Conservation (phyloP, 2,113 vertebrate genomes). For the Podarcis muralis region DNA sequence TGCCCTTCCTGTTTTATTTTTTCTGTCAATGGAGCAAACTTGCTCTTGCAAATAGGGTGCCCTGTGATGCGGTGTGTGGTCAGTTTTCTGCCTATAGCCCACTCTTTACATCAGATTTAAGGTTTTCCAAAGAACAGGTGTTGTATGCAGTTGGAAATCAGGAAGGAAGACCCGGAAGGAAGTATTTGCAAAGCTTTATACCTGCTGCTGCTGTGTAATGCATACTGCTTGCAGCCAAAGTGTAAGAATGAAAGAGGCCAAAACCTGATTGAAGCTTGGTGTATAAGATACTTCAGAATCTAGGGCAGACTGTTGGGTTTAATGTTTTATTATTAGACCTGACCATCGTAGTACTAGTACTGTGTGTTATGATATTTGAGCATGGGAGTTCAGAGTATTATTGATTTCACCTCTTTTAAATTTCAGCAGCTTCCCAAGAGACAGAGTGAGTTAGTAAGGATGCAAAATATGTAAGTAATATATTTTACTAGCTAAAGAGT, state of each 20-base stretch:
- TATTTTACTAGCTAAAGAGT: slow-evolving; percentile 66
- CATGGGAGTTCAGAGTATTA: slow-evolving; percentile 57
- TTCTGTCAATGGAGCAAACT: background rate
- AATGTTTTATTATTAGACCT: slow-evolving; percentile 16
- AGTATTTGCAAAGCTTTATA: accelerated
- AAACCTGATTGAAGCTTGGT: background rate
- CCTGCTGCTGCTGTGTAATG: background rate
- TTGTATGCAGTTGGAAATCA: background rate
- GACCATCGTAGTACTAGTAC: slow-evolving; percentile 7
- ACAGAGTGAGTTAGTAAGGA: slow-evolving; percentile 73
- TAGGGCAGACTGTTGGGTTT: background rate
- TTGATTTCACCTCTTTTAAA: slow-evolving; percentile 74
- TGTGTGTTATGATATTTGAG: slow-evolving; percentile 56
- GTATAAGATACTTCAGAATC: slow-evolving; percentile 16
- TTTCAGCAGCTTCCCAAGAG: slow-evolving; percentile 73
- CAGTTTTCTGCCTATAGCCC: background rate
- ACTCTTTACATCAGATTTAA: background rate
- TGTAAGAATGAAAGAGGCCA: background rate
- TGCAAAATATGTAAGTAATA: slow-evolving; percentile 64
- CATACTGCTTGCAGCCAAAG: background rate
- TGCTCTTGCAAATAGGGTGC: background rate
- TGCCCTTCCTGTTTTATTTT: background rate
- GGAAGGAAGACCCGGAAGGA: background rate
- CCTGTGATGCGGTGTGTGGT: background rate
- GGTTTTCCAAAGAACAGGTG: background rate